Base-by-base conservation (phyloP, 2,797 vertebrate genomes). In the Oophaga sylvatica region DNA sequence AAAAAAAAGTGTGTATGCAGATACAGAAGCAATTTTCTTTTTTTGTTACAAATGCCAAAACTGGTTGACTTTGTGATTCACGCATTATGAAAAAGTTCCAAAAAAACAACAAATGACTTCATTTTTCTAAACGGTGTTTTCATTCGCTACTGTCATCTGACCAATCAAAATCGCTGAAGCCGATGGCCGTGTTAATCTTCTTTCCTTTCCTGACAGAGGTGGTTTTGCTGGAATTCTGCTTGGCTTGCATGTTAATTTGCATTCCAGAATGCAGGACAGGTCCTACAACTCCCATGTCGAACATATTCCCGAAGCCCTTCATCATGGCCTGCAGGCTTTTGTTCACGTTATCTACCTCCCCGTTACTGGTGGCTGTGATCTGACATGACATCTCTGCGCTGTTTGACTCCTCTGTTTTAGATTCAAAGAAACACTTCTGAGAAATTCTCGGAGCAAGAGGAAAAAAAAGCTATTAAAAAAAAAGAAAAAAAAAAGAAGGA, bases 201-300 rank as follows among this genome's bases (percentile, higher is more conserved):
- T 96, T 97, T 90, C 98, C 98, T 87, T 96, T 97, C 91, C 97
- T 97, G 94, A 98, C 95, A 86, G 97, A 97, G 93, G 97, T 97
- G 95, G 97, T 98, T 96, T 97, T 97, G 93, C 97, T 96, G 93
- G 97, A 98, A 96, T 99, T 99, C 96, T 98, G 97, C 95, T 98
- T 98, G 89, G 97, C 93, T 92, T 97, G 96, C 97, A 99, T 97
- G 96, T 97, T 99, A 94, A 99, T 96, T 95, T 99, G 97, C 95
- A 99, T 96, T 92, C 97, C 98, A 88, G 98, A 97, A 92, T 95
- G 96, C 95, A 96, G 93, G 92, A 95, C 94, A 89, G 97, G 95
- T 93, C 94, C 95, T 92, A 95, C 95, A 93, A 95, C 90, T 93
- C 97, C 96, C 96, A 96, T 93, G 92, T 96, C 94, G 95, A 97